A percentile compares a stretch with the other conserved stretches of the same genome.
Conservation (phyloP, 2,888 invertebrate genomes). For the Nemotelus pantherinus region DNA sequence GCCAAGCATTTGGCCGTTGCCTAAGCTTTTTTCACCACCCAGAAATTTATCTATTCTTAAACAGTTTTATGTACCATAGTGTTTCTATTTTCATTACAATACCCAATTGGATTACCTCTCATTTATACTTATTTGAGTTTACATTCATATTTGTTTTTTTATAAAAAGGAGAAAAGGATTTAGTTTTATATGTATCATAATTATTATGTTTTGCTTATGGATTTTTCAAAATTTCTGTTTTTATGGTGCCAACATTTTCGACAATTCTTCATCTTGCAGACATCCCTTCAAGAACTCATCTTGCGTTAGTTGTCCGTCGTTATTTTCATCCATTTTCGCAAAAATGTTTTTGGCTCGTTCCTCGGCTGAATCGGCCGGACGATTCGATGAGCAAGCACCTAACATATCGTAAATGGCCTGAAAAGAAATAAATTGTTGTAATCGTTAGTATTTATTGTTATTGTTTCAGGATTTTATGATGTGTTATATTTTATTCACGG, state of each 20-base stretch:
- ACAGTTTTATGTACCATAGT: slow-evolving; percentile 6
- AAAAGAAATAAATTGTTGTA: slow-evolving; percentile 56
- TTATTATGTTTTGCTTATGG: slow-evolving; percentile 47
- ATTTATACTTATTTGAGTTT: slow-evolving; percentile 17
- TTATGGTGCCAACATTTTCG: slow-evolving; percentile 95
- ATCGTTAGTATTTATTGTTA: background rate
- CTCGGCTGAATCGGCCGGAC: slow-evolving; percentile 95
- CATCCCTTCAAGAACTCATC: slow-evolving; percentile 98
- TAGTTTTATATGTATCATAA: background rate
- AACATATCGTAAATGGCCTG: slow-evolving; percentile 99
- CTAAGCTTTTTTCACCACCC: no score
- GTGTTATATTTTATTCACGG: slow-evolving; percentile 10
- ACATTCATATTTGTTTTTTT: slow-evolving; percentile 17
- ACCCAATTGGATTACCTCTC: background rate
- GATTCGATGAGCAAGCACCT: slow-evolving; percentile 94
- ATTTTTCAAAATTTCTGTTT: slow-evolving; percentile 53
- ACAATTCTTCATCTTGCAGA: slow-evolving; percentile 94
- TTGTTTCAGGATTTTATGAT: slow-evolving; percentile 2
- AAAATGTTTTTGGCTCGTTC: slow-evolving; percentile 99
- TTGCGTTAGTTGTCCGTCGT: slow-evolving; percentile 97
- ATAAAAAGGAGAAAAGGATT: slow-evolving; percentile 26
- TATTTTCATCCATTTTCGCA: slow-evolving; percentile 99
- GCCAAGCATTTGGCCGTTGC: no score
- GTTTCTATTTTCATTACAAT: slow-evolving; percentile 18
- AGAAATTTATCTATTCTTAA: background rate